Evolutionary conservation across 2,888 invertebrate species (phyloP), one percentile per base, ranked within the genome.

Genomic region (Pristionchus japonicus): DNA sequence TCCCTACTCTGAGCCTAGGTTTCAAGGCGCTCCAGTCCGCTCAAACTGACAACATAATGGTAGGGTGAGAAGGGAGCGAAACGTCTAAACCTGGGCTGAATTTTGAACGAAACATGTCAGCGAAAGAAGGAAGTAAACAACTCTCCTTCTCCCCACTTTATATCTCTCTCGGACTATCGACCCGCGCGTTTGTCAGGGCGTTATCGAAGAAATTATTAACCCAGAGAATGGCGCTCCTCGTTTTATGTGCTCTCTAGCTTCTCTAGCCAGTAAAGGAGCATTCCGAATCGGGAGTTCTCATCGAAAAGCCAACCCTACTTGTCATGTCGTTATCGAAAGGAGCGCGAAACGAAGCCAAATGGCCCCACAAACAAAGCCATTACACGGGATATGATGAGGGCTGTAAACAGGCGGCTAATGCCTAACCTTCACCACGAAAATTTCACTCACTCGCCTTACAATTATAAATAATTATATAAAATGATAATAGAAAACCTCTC

Each of bases 71-170:
- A 57, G 9, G 57, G 7, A 20, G 23, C 9, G 57, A 23, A 23
- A 6, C 43, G 57, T 1, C 6, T 57, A 6, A 57, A 57, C 57
- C 57, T 57, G 57, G 57, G 57, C 23, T 57, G 57, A 57, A 57
- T n/a, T 57, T n/a, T 1, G 57, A 57, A 57, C 57, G 57, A 57
- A 23, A 57, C 9, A 57, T 57, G n/a, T n/a, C 57, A n/a, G 20
- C 15, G 15, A 67, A 67, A 67, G 67, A 67, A 15, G 67, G 67
- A 67, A 15, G 67, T 67, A 67, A 67, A 67, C 67, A 67, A 67
- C 31, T 67, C 67, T 67, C 67, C 27, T 27, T 49, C 49, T 49
- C 49, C 49, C 23, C 64, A 23, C 64, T 64, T 27, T 64, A n/a
- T 34, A 15, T 13, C 67, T 67, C 67, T 67, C 67, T 64, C 64